Evolutionary conservation across 2,797 vertebrate species (phyloP).

Genomic region (Peromyscus eremicus): DNA sequence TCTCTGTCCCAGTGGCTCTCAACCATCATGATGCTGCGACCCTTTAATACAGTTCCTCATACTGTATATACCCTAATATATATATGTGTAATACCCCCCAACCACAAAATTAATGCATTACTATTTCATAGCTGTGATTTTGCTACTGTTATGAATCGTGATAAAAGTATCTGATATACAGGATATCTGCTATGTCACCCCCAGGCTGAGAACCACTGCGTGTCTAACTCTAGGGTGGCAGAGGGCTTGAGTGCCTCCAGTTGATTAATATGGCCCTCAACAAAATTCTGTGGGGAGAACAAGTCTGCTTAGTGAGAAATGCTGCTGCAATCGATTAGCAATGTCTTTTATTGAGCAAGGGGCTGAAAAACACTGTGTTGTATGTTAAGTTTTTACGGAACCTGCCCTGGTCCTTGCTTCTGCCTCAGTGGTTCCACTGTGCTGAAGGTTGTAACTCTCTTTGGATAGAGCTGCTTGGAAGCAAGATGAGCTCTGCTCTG

Average conservation of each 20-base stretch:
- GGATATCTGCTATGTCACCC: too few species aligned
- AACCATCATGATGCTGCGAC: too few species aligned
- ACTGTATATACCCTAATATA: too few species aligned
- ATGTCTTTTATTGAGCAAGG: background rate
- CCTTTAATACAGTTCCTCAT: background rate
- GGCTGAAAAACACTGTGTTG: background rate
- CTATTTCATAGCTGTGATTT: background rate
- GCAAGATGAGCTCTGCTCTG: background rate
- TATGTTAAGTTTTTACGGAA: background rate
- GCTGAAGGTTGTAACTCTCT: background rate
- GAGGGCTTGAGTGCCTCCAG: background rate
- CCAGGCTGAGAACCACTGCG: background rate
- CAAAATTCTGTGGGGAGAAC: background rate
- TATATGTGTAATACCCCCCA: too few species aligned
- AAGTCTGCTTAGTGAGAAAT: background rate
- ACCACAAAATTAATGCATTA: too few species aligned
- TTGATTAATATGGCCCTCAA: background rate
- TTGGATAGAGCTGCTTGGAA: constrained; percentile 33
- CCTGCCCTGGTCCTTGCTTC: constrained; percentile 22
- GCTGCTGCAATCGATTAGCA: background rate
- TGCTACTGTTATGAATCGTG: background rate
- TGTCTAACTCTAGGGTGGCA: background rate
- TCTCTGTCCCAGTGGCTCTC: background rate
- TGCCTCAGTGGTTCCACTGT: constrained; percentile 14
- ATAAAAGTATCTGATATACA: background rate